Evolutionary conservation across 2,797 vertebrate species (phyloP).

Genomic region (Falco cherrug): DNA sequence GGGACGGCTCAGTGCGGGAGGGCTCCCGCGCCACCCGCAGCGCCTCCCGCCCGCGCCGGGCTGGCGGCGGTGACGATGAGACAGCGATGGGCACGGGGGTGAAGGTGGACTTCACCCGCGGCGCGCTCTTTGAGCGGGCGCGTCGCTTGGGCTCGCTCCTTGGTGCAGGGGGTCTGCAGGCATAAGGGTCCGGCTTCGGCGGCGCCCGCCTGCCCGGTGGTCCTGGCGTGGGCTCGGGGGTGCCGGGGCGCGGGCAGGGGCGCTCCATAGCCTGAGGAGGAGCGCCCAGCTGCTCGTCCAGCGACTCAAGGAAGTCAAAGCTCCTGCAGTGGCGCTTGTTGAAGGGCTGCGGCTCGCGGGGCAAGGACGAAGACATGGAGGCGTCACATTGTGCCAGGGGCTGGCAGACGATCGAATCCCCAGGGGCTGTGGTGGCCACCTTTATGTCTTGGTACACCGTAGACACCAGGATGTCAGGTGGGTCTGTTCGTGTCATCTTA

Average conservation of each 20-base stretch:
- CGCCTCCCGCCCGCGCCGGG: constrained; percentile 80
- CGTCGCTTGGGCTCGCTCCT: constrained; percentile 83
- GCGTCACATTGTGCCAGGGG: constrained; percentile 85
- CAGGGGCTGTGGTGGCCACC: constrained; percentile 80
- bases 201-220: constrained; percentile 78
- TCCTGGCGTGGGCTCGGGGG: constrained; percentile 80
- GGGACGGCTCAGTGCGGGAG: constrained; percentile 76
- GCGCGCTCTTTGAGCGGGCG: constrained; percentile 89
- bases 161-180: constrained; percentile 71
- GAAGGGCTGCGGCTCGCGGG: constrained; percentile 84
- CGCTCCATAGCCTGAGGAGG: constrained; percentile 78
- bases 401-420: constrained; percentile 73
- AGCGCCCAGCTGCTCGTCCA: constrained; percentile 85
- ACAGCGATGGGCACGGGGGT: constrained; percentile 85
- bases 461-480: constrained; percentile 94
- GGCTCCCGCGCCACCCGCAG: constrained; percentile 76
- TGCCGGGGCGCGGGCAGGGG: constrained; percentile 74
- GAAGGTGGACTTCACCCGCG: constrained; percentile 84
- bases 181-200: constrained; percentile 79
- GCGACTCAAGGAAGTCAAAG: constrained; percentile 94
- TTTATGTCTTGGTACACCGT: constrained; percentile 91
- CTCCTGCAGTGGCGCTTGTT: constrained; percentile 98
- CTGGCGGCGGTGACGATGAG: constrained; percentile 71
- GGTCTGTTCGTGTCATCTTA: constrained; percentile 99
- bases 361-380: constrained; percentile 87